Percentiles rank a stretch among this genome's conserved stretches.
Conservation (phyloP, 2,113 vertebrate genomes). For the Bettongia penicillata region DNA sequence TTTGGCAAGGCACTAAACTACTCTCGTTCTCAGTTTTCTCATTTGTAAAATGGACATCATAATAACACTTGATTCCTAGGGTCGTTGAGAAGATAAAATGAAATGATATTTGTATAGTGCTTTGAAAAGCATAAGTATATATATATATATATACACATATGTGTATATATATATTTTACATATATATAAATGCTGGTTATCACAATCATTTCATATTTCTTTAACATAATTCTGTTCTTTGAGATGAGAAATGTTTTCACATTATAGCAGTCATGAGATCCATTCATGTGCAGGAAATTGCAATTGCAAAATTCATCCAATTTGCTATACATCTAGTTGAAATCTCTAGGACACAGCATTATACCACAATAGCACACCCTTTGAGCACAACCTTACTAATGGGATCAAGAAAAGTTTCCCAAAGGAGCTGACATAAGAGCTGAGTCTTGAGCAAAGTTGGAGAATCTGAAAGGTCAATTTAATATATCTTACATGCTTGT, state of each 20-base stretch:
- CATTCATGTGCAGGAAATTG: not conserved
- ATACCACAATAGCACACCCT: not conserved
- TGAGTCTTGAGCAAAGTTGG: not conserved
- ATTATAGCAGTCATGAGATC: not conserved
- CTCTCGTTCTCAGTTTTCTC: not conserved
- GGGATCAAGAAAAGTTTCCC: not conserved
- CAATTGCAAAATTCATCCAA: not conserved
- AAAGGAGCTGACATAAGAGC: not conserved
- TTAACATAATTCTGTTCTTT: not conserved
- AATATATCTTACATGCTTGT: not conserved
- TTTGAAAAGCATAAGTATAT: not conserved
- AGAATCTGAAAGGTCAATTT: not conserved
- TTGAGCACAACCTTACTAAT: not conserved
- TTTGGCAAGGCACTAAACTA: not conserved
- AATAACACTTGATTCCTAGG: not conserved
- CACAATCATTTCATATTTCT: not conserved
- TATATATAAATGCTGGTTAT: not conserved
- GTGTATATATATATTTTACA: too few relatives aligned
- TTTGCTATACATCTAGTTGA: not conserved
- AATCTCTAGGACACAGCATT: not conserved
- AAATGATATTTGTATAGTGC: not conserved
- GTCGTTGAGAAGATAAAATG: not conserved
- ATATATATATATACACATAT: not conserved
- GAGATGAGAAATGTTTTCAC: not conserved
- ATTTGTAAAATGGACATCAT: not conserved